phyloP scores from a whole-genome alignment of 23 tunicate genomes.

The Phallusia fumigata region DNA sequence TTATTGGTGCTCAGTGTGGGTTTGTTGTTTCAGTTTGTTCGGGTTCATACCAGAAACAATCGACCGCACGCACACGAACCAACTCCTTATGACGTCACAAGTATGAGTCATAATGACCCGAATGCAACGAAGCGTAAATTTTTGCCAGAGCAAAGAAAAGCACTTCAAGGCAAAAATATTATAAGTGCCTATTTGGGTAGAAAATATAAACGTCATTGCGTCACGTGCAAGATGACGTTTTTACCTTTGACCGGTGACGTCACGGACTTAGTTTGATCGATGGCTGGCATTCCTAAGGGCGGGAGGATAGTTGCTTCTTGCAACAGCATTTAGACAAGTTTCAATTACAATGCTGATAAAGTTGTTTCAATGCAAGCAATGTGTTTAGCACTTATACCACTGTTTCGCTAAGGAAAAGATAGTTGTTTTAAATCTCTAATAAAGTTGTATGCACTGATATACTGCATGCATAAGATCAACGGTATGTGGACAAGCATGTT shows the following conservation, averaged over 20 bases:
- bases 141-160: neutral
- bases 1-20: no score
- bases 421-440: no score
- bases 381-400: neutral
- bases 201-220: neutral
- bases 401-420: no score
- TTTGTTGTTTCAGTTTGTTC: no score
- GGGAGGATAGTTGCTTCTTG: neutral
- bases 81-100: neutral
- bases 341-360: neutral
- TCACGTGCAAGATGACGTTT: neutral
- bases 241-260: conserved; percentile 7
- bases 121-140: conserved; percentile 4
- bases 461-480: no score
- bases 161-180: neutral
- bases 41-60: no score
- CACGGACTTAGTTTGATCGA: neutral
- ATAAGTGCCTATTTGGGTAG: neutral
- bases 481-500: no score
- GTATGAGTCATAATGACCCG: neutral
- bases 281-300: neutral
- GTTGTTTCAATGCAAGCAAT: neutral
- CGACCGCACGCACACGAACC: conserved; percentile 11
- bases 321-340: neutral
- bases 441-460: no score